phyloP scores from a whole-genome alignment of 2,797 vertebrate genomes.

The Potorous gilbertii region DNA sequence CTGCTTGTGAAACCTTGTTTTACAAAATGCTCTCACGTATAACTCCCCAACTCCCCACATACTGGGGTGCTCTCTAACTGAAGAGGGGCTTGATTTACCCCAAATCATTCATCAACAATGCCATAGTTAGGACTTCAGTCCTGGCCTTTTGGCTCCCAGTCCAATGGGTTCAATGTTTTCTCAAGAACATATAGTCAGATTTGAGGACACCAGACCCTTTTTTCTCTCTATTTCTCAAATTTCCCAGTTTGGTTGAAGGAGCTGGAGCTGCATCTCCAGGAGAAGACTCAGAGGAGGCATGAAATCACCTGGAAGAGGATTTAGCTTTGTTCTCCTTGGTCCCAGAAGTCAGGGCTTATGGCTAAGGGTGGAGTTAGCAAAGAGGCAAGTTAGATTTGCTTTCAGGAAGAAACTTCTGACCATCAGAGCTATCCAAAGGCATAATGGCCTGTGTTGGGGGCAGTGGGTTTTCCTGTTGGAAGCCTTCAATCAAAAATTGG shows the following conservation, averaged over 20 bases:
- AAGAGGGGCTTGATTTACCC: not conserved
- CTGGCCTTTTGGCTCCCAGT: not conserved
- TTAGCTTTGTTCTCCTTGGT: not conserved
- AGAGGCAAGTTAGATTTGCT: not conserved
- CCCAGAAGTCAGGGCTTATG: not conserved
- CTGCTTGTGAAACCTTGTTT: not conserved
- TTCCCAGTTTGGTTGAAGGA: not conserved
- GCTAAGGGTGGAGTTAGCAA: not conserved
- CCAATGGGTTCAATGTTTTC: slow-evolving; percentile 10
- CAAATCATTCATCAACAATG: not conserved
- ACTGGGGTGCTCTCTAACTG: not conserved
- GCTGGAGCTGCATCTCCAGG: not conserved
- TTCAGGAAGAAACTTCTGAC: not conserved
- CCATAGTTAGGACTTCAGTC: not conserved
- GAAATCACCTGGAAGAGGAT: not conserved
- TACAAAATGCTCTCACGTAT: not conserved
- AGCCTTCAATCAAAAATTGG: slow-evolving; percentile 8
- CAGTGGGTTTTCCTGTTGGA: not conserved
- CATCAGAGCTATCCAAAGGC: not conserved
- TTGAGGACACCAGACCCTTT: not conserved
- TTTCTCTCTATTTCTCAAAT: not conserved
- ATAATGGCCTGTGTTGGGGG: not conserved
- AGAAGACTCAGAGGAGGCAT: not conserved
- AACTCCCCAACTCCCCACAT: not conserved
- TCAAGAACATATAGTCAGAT: not conserved